Conservation (phyloP, 2,113 vertebrate genomes). For the Picathartes gymnocephalus region DNA sequence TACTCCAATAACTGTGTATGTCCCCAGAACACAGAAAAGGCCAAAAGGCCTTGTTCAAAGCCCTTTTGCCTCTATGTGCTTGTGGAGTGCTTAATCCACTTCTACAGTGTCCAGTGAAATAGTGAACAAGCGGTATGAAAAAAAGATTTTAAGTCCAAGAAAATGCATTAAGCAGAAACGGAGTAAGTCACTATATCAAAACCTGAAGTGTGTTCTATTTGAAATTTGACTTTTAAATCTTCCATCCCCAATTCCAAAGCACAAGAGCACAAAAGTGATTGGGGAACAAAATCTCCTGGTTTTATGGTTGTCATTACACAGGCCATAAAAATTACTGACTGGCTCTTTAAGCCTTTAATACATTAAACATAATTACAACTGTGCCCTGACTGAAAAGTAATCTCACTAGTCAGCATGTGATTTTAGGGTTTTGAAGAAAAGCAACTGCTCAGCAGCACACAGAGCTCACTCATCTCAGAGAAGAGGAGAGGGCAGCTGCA, state of each 20-base stretch:
- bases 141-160: background rate
- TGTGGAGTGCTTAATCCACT: background rate
- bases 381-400: background rate
- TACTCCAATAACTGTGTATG: background rate
- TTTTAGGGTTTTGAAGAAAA: background rate
- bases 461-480: background rate
- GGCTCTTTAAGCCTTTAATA: background rate
- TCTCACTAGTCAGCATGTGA: slow-evolving; percentile 4
- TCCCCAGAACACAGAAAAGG: background rate
- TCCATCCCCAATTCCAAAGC: background rate
- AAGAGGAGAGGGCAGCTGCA: background rate
- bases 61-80: background rate
- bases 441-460: background rate
- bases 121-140: background rate
- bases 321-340: slow-evolving; percentile 47
- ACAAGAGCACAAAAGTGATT: background rate
- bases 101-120: background rate
- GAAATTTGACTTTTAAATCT: background rate
- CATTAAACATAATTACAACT: slow-evolving; percentile 32
- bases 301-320: slow-evolving; percentile 48
- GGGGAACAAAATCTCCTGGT: background rate
- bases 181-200: background rate
- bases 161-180: background rate
- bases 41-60: background rate
- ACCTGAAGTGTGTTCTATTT: background rate